These are phyloP conservation scores for Henricia sp. DNA, from an alignment of 53 echinoderm and acorn worm species.

Conservation along the genomic window DNA sequence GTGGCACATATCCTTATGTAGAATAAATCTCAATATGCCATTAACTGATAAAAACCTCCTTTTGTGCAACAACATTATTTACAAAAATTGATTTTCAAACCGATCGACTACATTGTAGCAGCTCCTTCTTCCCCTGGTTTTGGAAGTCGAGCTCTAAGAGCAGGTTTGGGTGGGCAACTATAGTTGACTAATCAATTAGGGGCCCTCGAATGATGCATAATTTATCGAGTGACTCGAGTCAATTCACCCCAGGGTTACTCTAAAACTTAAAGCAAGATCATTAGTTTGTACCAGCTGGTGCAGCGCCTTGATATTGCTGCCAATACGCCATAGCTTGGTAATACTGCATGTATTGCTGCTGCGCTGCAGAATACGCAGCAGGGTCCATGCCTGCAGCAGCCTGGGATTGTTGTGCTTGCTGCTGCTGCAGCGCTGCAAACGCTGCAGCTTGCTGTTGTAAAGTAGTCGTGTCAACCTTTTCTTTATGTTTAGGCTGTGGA, in stretches of 20 bases:
- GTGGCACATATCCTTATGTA: too few relatives aligned
- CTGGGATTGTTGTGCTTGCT: slow-evolving; percentile 65
- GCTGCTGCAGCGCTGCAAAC: slow-evolving; percentile 61
- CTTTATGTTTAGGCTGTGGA: slow-evolving; percentile 16
- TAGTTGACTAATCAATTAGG: neutral
- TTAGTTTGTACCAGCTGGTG: neutral
- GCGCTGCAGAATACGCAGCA: slow-evolving; percentile 65
- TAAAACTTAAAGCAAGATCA: neutral
- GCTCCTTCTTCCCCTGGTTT: too few relatives aligned
- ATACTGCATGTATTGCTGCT: slow-evolving; percentile 89
- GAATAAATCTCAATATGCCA: too few relatives aligned
- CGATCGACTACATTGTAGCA: too few relatives aligned
- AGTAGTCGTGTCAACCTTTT: slow-evolving; percentile 40
- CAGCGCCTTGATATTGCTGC: slow-evolving; percentile 75
- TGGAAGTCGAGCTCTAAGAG: too few relatives aligned
- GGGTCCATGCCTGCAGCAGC: slow-evolving; percentile 72
- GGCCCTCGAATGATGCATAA: neutral
- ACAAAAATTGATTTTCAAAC: too few relatives aligned
- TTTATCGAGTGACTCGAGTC: neutral
- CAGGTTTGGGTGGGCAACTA: too few relatives aligned
- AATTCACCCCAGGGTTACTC: too few relatives aligned
- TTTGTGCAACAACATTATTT: too few relatives aligned
- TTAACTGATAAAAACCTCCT: too few relatives aligned
- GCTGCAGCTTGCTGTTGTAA: slow-evolving; percentile 53
- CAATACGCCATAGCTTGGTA: slow-evolving; percentile 96